These are phyloP conservation scores for Acipenser oxyrinchus DNA, from an alignment of 2,797 vertebrate species.

Conservation along the genomic window DNA sequence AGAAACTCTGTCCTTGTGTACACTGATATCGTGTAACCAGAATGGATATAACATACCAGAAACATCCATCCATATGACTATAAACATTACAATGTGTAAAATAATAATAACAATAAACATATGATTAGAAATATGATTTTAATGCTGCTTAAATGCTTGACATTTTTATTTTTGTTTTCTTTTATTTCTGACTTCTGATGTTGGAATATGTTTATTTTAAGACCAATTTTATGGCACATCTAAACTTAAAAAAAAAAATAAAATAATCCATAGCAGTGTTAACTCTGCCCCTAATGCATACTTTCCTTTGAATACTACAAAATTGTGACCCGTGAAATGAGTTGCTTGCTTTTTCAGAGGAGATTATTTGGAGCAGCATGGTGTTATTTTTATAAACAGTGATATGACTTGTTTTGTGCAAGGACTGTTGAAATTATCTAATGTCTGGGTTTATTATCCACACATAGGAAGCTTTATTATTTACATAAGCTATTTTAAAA, in stretches of 20 bases:
- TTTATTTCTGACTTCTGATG: slow-evolving; percentile 24
- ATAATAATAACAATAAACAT: no score
- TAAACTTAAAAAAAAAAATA: slow-evolving; percentile 6
- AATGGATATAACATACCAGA: no score
- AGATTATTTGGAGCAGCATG: slow-evolving; percentile 24
- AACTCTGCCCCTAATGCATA: slow-evolving; percentile 5
- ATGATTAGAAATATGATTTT: not conserved
- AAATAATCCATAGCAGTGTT: slow-evolving; percentile 16
- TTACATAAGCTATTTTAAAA: not conserved
- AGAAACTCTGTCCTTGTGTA: no score
- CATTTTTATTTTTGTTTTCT: slow-evolving; percentile 26
- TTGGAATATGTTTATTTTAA: slow-evolving; percentile 18
- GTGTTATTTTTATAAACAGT: slow-evolving; percentile 29
- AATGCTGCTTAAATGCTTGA: not conserved
- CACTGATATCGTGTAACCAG: no score
- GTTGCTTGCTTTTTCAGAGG: slow-evolving; percentile 38
- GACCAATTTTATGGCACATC: slow-evolving; percentile 34
- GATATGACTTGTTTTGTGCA: slow-evolving; percentile 33
- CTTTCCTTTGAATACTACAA: slow-evolving; percentile 1
- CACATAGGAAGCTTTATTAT: not conserved
- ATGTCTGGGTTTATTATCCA: not conserved
- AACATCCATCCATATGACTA: no score
- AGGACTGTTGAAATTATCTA: not conserved
- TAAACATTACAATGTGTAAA: no score
- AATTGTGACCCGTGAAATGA: not conserved